Evolutionary conservation across 2,888 invertebrate species (phyloP), one percentile per base, ranked within the genome.

Genomic region (Cristatella mucedo): DNA sequence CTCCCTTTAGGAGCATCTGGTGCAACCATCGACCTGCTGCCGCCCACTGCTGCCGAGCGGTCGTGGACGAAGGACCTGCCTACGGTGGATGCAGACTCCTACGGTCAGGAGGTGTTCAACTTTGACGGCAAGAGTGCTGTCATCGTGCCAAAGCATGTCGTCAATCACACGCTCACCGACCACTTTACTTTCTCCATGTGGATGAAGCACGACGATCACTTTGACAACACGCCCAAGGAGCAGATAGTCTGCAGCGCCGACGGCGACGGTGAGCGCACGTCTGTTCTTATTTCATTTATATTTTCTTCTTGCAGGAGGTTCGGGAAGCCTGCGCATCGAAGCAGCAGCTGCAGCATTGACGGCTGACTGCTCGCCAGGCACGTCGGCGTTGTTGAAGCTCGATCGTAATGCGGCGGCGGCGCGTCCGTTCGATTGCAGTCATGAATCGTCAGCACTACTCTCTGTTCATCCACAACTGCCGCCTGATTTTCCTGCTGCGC

Each of bases 381-480:
- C n/a, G n/a, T n/a, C n/a, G n/a, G n/a, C n/a, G n/a, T n/a, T n/a
- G n/a, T n/a, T n/a, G n/a, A n/a, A n/a, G n/a, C n/a, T n/a, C n/a
- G n/a, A 32, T 13, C 9, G 13, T 13, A n/a, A 9, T n/a, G 15
- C 13, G 11, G 13, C 9, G 13, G 11, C 9, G 18, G n/a, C 26
- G 7, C 16, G 7, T 5, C 5, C 2, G 9, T 40, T 11, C 2
- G 26, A 15, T 44, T 55, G 1, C 71, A 87, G 87, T 86, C 70
- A 91, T 93, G 89, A 95, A 93, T 71, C 80, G 97, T 3, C 95
- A 97, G 69, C 97, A 97, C 70, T 93, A 91, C 71, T 86, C 93
- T 1, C 70, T 93, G 52, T 95, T 93, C 71, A 80, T 97, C 2
- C 78, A 95, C 51, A 95, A 95, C 71, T 95, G 95, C 64, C 81